Percentiles rank a stretch among this genome's conserved stretches.
These are phyloP conservation scores for Sebastes umbrosus DNA, from an alignment of 2,797 vertebrate species.

Conservation along the genomic window DNA sequence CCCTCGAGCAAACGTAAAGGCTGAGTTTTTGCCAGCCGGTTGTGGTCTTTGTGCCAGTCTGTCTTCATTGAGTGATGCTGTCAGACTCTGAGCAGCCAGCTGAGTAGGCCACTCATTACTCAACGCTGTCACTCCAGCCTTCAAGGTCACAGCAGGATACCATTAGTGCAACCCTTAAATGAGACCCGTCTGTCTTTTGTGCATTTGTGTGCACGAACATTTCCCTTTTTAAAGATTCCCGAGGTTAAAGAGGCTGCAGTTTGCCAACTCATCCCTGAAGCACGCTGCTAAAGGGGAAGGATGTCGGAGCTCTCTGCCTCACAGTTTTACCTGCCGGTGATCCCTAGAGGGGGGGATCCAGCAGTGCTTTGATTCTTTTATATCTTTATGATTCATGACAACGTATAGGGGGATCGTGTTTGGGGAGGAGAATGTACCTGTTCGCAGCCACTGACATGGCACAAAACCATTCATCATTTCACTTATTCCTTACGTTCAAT, in stretches of 20 bases:
- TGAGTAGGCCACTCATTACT: conserved; percentile 45
- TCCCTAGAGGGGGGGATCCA: conserved; percentile 1
- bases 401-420: conserved; percentile 5
- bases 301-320: conserved; percentile 18
- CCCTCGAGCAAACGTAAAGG: conserved; percentile 21
- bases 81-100: conserved; percentile 24
- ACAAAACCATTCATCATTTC: conserved; percentile 41
- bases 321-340: conserved; percentile 20
- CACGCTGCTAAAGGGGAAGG: conserved; percentile 5
- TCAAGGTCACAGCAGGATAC: conserved; percentile 62
- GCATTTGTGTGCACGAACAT: neutral
- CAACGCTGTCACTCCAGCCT: conserved; percentile 26
- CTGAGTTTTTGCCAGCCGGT: conserved; percentile 41
- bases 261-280: conserved; percentile 18
- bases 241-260: conserved; percentile 21
- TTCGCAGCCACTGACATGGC: conserved; percentile 9
- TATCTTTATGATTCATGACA: conserved; percentile 16
- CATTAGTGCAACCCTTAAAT: conserved; percentile 20
- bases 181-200: conserved; percentile 1
- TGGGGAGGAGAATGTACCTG: neutral
- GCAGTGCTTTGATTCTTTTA: conserved; percentile 6
- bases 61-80: conserved; percentile 39
- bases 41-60: conserved; percentile 19
- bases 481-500: conserved; percentile 34
- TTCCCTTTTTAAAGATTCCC: neutral